Conservation (phyloP, 2,797 vertebrate species). For the Columba guinea region DNA sequence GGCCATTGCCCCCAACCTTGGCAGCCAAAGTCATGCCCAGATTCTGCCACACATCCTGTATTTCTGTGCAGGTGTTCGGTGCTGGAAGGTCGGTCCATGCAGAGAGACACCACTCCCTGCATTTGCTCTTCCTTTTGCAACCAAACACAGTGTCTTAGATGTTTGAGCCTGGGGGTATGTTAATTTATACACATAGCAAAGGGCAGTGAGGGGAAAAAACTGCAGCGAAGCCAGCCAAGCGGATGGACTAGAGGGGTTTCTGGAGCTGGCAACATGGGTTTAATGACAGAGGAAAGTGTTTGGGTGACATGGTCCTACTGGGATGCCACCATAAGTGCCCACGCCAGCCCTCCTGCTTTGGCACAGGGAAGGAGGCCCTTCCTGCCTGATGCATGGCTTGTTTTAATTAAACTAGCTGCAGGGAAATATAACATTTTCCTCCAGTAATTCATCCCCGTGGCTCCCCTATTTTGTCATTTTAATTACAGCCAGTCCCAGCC, state of each 20-base stretch:
- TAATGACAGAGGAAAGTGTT: neutral
- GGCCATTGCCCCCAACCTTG: neutral
- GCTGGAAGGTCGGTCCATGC: rapidly evolving
- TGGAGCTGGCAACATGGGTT: neutral
- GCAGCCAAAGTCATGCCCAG: neutral
- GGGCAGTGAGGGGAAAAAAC: neutral
- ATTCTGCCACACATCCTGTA: neutral
- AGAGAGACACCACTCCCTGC: rapidly evolving
- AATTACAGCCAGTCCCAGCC: conserved; percentile 62
- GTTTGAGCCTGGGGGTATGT: neutral
- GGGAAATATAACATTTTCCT: conserved; percentile 27
- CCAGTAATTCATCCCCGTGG: conserved; percentile 26
- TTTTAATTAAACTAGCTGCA: conserved; percentile 52
- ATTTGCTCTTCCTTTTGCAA: rapidly evolving
- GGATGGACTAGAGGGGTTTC: neutral
- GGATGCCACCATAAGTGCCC: neutral
- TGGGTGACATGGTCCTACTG: neutral
- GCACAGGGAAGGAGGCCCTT: neutral
- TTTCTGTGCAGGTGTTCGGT: neutral
- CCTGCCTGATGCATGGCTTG: neutral
- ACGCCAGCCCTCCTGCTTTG: neutral
- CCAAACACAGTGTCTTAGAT: rapidly evolving
- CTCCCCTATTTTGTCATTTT: conserved; percentile 58
- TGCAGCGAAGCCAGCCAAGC: rapidly evolving
- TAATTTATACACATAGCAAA: neutral